Conservation (phyloP, 2,113 vertebrate species). For the Strix aluco region DNA sequence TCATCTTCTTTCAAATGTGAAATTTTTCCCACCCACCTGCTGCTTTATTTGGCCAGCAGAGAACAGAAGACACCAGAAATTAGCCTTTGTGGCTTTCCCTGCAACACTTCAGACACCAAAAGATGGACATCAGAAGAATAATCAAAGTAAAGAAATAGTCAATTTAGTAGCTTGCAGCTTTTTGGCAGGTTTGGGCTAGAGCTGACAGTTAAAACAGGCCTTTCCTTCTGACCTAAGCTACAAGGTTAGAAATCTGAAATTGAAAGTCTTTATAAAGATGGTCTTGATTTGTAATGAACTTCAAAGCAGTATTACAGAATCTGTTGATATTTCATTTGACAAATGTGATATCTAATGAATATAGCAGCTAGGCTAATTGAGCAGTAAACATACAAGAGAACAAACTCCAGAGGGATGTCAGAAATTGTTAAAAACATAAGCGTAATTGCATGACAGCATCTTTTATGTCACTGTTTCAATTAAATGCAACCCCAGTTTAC, state of each 20-base stretch:
- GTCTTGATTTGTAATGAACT: not conserved
- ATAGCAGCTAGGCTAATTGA: not conserved
- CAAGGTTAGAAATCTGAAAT: not conserved
- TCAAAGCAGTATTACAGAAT: not conserved
- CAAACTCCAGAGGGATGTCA: not conserved
- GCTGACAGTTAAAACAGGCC: not conserved
- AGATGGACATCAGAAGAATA: not conserved
- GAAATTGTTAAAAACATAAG: not conserved
- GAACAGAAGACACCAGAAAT: not conserved
- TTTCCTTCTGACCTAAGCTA: not conserved
- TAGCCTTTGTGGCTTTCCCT: not conserved
- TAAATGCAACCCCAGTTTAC: not conserved
- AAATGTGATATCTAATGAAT: not conserved
- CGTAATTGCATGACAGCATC: not conserved
- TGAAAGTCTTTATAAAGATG: not conserved
- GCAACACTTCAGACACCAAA: not conserved
- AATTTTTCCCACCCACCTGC: not conserved
- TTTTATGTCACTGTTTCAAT: not conserved
- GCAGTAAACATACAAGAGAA: not conserved
- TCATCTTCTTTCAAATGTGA: not conserved
- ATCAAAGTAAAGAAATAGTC: not conserved
- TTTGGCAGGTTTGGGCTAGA: not conserved
- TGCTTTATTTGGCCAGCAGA: not conserved
- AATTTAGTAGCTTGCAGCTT: not conserved
- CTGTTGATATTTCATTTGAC: not conserved